A percentile compares a stretch with the other conserved stretches of the same genome.
phyloP scores from a whole-genome alignment of 2,797 vertebrate species.

The Sebastes oblongus region DNA sequence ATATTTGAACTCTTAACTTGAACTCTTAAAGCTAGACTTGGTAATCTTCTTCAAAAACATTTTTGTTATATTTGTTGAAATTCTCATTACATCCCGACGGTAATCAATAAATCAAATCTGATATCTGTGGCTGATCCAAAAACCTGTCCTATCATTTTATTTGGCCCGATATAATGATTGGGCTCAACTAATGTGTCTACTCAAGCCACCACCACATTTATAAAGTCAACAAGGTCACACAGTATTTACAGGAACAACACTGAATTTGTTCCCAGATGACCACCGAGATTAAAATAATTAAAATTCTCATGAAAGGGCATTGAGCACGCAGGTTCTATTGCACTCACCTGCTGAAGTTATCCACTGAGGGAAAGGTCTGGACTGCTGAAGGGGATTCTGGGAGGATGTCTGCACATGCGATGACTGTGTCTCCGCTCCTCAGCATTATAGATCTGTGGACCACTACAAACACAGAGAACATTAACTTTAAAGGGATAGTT shows the following conservation, averaged over 20 bases:
- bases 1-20: too few relatives aligned
- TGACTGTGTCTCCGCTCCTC: constrained; percentile 25
- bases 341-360: constrained; percentile 75
- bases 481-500: background rate
- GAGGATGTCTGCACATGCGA: constrained; percentile 76
- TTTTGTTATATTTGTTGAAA: too few relatives aligned
- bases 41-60: too few relatives aligned
- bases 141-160: too few relatives aligned
- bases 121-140: too few relatives aligned
- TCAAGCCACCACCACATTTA: background rate
- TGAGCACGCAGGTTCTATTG: background rate
- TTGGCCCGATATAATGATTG: too few relatives aligned
- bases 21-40: too few relatives aligned
- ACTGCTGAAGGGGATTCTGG: constrained; percentile 73
- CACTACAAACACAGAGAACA: constrained; percentile 63
- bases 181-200: too few relatives aligned
- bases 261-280: background rate
- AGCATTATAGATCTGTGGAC: constrained; percentile 76
- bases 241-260: background rate
- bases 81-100: too few relatives aligned
- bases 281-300: background rate
- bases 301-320: background rate
- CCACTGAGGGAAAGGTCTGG: constrained; percentile 71
- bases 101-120: too few relatives aligned
- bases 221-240: too few relatives aligned